These are phyloP conservation scores for Planiliza haematocheilus DNA, from an alignment of 2,113 vertebrate genomes.

Conservation along the genomic window DNA sequence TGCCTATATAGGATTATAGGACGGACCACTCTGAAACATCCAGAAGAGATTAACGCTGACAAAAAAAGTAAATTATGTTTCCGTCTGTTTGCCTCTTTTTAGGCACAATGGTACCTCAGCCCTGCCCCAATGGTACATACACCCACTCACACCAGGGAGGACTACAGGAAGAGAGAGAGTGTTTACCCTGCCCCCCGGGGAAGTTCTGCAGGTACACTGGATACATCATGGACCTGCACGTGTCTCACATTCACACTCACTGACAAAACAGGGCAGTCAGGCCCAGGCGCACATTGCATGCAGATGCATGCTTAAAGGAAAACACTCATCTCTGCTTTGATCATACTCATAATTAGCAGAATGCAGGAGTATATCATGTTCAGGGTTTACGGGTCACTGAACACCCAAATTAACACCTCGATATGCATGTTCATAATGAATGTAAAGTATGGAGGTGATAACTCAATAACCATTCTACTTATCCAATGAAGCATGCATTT, in stretches of 20 bases:
- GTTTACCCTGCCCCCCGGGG: constrained; percentile 88
- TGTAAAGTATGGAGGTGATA: not conserved
- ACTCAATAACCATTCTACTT: constrained; percentile 13
- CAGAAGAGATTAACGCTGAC: not conserved
- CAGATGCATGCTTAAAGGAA: constrained; percentile 36
- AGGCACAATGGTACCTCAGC: constrained; percentile 86
- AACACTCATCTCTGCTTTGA: constrained; percentile 33
- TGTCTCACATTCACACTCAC: not conserved
- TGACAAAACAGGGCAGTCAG: constrained; percentile 6
- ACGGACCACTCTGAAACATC: not conserved
- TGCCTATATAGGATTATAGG: not conserved
- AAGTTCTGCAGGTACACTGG: constrained; percentile 85
- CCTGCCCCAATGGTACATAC: constrained; percentile 90
- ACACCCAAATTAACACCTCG: constrained; percentile 38
- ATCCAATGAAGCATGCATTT: constrained; percentile 5
- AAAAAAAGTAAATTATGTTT: not conserved
- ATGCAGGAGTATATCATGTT: constrained; percentile 19
- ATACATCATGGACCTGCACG: not conserved
- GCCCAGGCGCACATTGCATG: not conserved
- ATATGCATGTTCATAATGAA: constrained; percentile 35
- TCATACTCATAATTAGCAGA: constrained; percentile 28
- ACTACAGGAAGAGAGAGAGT: constrained; percentile 86
- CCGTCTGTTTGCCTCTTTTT: constrained; percentile 2
- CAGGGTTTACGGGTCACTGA: constrained; percentile 34
- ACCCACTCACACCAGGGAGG: constrained; percentile 80